Conservation (phyloP, 2,888 invertebrate genomes). For the Invenusta paracnida region DNA sequence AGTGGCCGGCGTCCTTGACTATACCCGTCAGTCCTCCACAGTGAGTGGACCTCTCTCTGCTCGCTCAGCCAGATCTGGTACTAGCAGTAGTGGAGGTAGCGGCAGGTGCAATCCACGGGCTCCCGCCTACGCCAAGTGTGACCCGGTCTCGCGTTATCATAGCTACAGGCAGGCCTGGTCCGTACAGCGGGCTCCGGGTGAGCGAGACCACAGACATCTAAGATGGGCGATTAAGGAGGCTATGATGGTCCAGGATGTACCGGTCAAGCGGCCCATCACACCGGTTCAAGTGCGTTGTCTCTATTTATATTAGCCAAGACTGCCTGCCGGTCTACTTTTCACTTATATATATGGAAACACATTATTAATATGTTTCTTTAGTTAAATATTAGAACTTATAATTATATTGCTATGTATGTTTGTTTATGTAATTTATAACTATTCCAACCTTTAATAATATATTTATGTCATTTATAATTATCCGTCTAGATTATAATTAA, state of each 20-base stretch:
- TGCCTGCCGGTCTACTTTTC: no score
- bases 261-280: background rate
- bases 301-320: no score
- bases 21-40: background rate
- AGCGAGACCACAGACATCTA: constrained; percentile 55
- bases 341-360: no score
- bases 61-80: no score
- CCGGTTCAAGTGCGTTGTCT: background rate
- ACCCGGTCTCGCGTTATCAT: constrained; percentile 55
- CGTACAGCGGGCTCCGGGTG: constrained; percentile 54
- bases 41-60: background rate
- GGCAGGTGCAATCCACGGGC: background rate
- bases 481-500: no score
- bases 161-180: constrained; percentile 55
- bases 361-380: no score
- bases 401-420: no score
- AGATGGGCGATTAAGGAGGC: constrained; percentile 58
- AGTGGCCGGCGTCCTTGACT: background rate
- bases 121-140: background rate
- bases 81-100: background rate
- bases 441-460: no score
- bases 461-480: no score
- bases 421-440: no score
- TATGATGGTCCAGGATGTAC: constrained; percentile 54
- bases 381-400: no score